Evolutionary conservation across 92 coral and sea anemone genomes (phyloP).

Genomic region (Montipora capitata): DNA sequence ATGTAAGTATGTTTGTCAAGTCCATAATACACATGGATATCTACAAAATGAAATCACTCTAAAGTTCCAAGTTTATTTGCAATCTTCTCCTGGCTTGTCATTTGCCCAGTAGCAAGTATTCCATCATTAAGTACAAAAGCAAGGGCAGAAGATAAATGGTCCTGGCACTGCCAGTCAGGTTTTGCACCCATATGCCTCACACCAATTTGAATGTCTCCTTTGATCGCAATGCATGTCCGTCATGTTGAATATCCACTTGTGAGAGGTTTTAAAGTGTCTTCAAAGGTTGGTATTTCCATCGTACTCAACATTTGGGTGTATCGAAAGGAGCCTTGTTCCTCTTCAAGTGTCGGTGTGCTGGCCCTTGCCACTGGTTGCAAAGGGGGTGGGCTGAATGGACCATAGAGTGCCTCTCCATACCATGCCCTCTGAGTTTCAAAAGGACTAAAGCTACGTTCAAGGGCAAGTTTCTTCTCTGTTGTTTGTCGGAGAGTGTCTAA

Average conservation of each 20-base stretch:
- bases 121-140: too few relatives aligned
- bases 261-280: slow-evolving; percentile 95
- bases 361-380: slow-evolving; percentile 89
- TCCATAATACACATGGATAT: not conserved
- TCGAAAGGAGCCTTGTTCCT: slow-evolving; percentile 56
- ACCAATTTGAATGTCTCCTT: not conserved
- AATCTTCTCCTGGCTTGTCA: not conserved
- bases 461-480: slow-evolving; percentile 76
- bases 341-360: slow-evolving; percentile 89
- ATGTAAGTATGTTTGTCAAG: not conserved
- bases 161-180: not conserved
- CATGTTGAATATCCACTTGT: slow-evolving; percentile 46
- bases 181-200: not conserved
- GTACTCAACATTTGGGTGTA: slow-evolving; percentile 82
- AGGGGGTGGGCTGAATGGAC: slow-evolving; percentile 49
- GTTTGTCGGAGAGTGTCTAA: slow-evolving; percentile 82
- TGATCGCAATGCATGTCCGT: not conserved
- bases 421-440: slow-evolving; percentile 70
- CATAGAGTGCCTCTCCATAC: slow-evolving; percentile 78
- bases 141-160: not conserved
- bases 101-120: not conserved
- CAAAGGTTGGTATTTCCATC: slow-evolving; percentile 99
- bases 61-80: not conserved
- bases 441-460: slow-evolving; percentile 62
- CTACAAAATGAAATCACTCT: not conserved